Base-by-base conservation (phyloP, 2,797 vertebrate genomes). In the Rhinogobio ventralis region DNA sequence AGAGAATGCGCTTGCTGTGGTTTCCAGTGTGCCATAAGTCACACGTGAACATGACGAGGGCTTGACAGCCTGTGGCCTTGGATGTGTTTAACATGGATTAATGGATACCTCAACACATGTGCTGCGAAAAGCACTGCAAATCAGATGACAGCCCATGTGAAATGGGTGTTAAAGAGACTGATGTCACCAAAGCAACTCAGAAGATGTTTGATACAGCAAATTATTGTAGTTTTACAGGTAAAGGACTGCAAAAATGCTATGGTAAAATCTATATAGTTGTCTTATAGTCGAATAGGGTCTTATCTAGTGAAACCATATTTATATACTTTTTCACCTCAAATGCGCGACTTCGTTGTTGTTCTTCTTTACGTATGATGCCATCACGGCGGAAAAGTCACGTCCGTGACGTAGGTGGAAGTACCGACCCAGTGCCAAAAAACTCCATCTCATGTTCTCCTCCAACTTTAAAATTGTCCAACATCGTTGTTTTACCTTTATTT, bases 81-180 rank as follows among this genome's bases (percentile, higher is more conserved):
- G 57, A 81, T 39, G 60, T 83, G 88, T 85, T 88, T 89, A 89
- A 87, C 85, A 81, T 45, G 84, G 89, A 89, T 88, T 87, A 89
- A 89, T 90, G 79, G 82, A 45, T 28, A 75, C 82, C 75, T 82
- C 75, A 85, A 68, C 55, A 84, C 87, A 86, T 33, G 67, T 75
- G 60, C 23, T 53, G 30, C 14, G 25, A 71, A 64, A 39, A 67
- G 72, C 71, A 33, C n/a, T 30, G 55, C 71, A 81, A 81, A 84
- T 84, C 71, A 81, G 42, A 62, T 33, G 64, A n/a, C 25, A 64
- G n/a, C 15, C 39, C 7, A 6, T 51, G 25, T 60, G 45, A 64
- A 7, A 33, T 69, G 20, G 53, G 69, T 46, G 66, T 84, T 80
- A 42, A 15, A 62, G 23, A 74, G 68, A 86, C 51, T 57, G 25